Conservation (phyloP, 2,888 invertebrate species). For the Torymus texanus region DNA sequence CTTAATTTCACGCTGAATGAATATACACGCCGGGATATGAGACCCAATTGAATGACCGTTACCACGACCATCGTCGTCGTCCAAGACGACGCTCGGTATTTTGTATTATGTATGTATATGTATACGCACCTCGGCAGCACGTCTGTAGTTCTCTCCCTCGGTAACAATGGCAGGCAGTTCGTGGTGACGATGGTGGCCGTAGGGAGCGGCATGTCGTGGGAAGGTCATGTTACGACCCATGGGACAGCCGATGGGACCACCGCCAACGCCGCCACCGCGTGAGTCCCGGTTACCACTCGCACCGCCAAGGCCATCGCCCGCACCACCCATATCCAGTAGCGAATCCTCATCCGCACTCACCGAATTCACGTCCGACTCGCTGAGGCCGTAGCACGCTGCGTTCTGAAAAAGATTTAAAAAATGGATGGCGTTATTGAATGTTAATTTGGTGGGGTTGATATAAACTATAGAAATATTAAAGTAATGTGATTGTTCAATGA, state of each 20-base stretch:
- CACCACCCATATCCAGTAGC: constrained; percentile 57
- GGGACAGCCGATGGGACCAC: constrained; percentile 70
- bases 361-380: constrained; percentile 73
- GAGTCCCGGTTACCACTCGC: constrained; percentile 65
- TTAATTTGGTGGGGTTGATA: too few species aligned
- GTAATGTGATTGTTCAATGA: too few species aligned
- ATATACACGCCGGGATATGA: constrained; percentile 45
- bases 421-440: constrained; percentile 37
- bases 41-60: constrained; percentile 52
- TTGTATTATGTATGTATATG: not conserved
- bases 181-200: constrained; percentile 76
- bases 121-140: constrained; percentile 71
- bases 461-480: too few species aligned
- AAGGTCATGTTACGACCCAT: constrained; percentile 81
- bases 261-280: not conserved
- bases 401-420: constrained; percentile 65
- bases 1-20: too few species aligned
- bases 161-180: constrained; percentile 82
- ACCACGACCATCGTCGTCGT: too few species aligned
- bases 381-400: constrained; percentile 73
- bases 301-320: constrained; percentile 18
- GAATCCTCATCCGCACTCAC: constrained; percentile 69
- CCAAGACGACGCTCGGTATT: too few species aligned
- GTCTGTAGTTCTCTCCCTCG: constrained; percentile 78
- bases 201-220: constrained; percentile 76